Conservation (phyloP, 1,140 invertebrate genomes). For the Chionoecetes opilio region DNA sequence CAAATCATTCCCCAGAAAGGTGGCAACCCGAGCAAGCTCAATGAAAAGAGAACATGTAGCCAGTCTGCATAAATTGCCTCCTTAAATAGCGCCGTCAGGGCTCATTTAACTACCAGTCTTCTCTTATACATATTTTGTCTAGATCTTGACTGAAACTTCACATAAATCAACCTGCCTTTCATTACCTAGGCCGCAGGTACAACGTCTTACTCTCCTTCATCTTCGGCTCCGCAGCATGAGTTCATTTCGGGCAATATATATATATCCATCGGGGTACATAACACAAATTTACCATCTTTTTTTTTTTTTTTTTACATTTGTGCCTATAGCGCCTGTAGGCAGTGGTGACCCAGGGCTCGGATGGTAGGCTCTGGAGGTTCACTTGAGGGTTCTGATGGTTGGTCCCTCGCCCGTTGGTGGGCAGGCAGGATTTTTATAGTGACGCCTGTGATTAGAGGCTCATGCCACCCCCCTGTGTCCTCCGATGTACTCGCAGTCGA, state of each 20-base stretch:
- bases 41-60: neutral
- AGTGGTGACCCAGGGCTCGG: too few relatives aligned
- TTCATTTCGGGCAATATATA: neutral
- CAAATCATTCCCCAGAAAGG: too few relatives aligned
- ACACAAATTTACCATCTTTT: neutral
- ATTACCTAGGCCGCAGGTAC: constrained; percentile 2
- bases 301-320: too few relatives aligned
- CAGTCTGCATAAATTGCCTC: neutral
- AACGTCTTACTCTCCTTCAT: constrained; percentile 19
- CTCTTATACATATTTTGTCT: neutral
- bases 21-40: neutral
- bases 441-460: too few relatives aligned
- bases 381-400: too few relatives aligned
- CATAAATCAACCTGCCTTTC: neutral
- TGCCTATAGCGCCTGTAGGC: too few relatives aligned
- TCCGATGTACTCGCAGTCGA: too few relatives aligned
- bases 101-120: constrained; percentile 28
- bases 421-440: too few relatives aligned
- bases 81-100: neutral
- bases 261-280: neutral
- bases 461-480: too few relatives aligned
- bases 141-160: neutral
- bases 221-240: neutral
- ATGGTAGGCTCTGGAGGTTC: too few relatives aligned
- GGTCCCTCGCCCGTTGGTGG: too few relatives aligned